These are phyloP conservation scores for Eugnorisma glareosa DNA, from an alignment of 2,888 invertebrate species.

Conservation along the genomic window DNA sequence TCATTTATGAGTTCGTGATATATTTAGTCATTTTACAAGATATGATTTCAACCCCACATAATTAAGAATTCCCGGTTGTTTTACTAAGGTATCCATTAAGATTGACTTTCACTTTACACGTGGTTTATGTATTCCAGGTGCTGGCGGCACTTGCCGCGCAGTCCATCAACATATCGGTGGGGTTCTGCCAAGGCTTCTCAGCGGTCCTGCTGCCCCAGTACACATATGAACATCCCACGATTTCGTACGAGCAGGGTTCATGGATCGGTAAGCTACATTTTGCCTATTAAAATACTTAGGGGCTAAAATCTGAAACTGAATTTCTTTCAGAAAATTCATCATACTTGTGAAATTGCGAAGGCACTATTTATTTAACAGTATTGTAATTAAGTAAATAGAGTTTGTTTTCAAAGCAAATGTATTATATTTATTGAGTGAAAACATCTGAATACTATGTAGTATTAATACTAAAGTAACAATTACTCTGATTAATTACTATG, in stretches of 20 bases:
- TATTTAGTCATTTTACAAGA: neutral
- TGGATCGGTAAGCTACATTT: constrained; percentile 92
- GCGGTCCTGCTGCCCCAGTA: constrained; percentile 94
- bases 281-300: neutral
- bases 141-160: constrained; percentile 93
- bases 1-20: neutral
- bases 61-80: neutral
- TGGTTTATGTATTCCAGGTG: constrained; percentile 87
- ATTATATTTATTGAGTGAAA: constrained; percentile 19
- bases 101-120: constrained; percentile 63
- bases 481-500: constrained; percentile 22
- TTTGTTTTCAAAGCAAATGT: constrained; percentile 29
- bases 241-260: constrained; percentile 92
- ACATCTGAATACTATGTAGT: neutral
- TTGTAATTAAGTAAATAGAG: constrained; percentile 29
- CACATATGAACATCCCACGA: constrained; percentile 87
- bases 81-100: neutral
- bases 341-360: constrained; percentile 7
- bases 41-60: neutral
- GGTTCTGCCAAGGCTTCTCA: constrained; percentile 94
- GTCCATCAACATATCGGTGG: constrained; percentile 94
- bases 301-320: neutral
- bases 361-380: constrained; percentile 19
- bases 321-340: neutral
- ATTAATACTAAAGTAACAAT: neutral